These are phyloP conservation scores for Rugalucina vietnamica DNA, from an alignment of 2,888 invertebrate species.

Conservation along the genomic window DNA sequence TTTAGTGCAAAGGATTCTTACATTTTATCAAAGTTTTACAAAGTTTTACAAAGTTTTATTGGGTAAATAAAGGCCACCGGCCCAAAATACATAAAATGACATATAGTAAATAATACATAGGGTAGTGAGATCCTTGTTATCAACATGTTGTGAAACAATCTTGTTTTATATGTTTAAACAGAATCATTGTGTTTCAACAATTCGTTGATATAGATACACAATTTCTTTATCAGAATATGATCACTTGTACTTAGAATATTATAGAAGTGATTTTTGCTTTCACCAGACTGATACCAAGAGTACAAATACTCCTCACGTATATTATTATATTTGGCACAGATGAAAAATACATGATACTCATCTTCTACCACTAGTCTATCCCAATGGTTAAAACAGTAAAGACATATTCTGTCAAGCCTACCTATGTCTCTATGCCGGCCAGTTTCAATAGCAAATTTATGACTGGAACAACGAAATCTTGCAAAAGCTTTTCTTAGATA, in stretches of 20 bases:
- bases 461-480: slow-evolving; percentile 25
- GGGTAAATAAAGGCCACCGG: slow-evolving; percentile 1
- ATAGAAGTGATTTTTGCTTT: not conserved
- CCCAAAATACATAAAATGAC: not conserved
- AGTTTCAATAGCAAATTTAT: slow-evolving; percentile 18
- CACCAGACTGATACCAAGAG: not conserved
- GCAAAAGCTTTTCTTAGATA: slow-evolving; percentile 18
- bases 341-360: slow-evolving; percentile 19
- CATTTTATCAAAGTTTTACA: too few relatives aligned
- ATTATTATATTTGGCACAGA: not conserved
- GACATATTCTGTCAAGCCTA: slow-evolving; percentile 13
- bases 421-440: slow-evolving; percentile 19
- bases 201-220: not conserved
- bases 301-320: not conserved
- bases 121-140: not conserved
- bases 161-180: not conserved
- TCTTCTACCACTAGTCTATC: slow-evolving; percentile 4
- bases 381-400: not conserved
- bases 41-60: too few relatives aligned
- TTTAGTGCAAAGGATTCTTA: too few relatives aligned
- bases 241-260: not conserved
- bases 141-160: not conserved
- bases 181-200: not conserved
- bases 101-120: not conserved
- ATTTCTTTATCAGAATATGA: not conserved